phyloP scores from a whole-genome alignment of 2,113 vertebrate species.

The Electrona antarctica region DNA sequence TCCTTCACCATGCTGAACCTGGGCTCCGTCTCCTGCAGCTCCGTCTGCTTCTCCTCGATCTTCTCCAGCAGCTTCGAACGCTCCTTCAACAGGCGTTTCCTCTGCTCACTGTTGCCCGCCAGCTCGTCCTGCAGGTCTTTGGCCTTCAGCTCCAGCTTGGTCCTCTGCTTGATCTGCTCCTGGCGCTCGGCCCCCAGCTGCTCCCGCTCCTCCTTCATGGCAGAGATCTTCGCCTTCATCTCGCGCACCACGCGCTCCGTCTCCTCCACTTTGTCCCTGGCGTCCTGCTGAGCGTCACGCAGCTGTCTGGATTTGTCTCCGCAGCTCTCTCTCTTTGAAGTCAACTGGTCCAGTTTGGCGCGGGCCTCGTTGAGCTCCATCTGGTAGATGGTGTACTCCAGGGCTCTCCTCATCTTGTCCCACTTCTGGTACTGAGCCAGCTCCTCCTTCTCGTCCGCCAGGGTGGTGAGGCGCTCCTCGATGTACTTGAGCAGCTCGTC shows the following conservation, averaged over 20 bases:
- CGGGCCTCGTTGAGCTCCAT: constrained; percentile 98
- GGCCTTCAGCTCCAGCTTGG: constrained; percentile 96
- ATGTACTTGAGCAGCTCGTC: constrained; percentile 98
- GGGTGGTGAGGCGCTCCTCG: constrained; percentile 95
- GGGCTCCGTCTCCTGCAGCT: constrained; percentile 96
- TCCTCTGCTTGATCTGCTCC: constrained; percentile 99
- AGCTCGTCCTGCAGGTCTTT: constrained; percentile 98
- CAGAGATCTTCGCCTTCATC: constrained; percentile 95
- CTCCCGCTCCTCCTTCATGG: constrained; percentile 98
- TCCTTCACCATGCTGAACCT: constrained; percentile 99
- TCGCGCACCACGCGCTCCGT: constrained; percentile 96
- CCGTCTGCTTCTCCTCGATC: constrained; percentile 99
- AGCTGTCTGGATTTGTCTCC: constrained; percentile 98
- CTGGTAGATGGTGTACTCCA: constrained; percentile 99
- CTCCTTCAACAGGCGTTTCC: constrained; percentile 98
- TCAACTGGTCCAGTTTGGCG: constrained; percentile 97
- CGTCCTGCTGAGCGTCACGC: constrained; percentile 97
- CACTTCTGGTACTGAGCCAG: constrained; percentile 99
- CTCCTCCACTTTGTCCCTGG: constrained; percentile 98
- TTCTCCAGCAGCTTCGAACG: constrained; percentile 97
- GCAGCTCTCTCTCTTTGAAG: constrained; percentile 95
- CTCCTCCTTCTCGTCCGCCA: constrained; percentile 98
- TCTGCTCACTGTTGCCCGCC: constrained; percentile 98
- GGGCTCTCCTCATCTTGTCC: constrained; percentile 98
- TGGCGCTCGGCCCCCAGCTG: constrained; percentile 95